Conservation (phyloP, 2,888 invertebrate genomes). For the Drosophila quasianomalipes region DNA sequence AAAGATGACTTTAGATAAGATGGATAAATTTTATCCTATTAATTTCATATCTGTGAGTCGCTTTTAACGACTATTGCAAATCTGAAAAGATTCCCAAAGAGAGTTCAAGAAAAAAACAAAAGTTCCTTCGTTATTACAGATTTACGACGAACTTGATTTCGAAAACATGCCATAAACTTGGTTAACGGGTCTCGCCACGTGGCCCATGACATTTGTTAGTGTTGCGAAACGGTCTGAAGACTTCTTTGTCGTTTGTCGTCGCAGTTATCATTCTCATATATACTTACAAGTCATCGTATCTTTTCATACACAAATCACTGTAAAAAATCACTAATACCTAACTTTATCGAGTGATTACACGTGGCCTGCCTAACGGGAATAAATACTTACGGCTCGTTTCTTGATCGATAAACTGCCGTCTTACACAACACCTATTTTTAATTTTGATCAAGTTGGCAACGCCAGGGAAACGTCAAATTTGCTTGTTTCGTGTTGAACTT, state of each 20-base stretch:
- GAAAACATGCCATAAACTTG: neutral
- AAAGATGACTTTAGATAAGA: neutral
- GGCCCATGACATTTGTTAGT: neutral
- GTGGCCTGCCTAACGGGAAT: neutral
- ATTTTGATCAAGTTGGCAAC: constrained; percentile 47
- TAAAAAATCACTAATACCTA: neutral
- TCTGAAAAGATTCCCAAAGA: neutral
- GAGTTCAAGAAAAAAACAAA: neutral
- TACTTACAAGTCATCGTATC: no score
- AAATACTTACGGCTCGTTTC: neutral
- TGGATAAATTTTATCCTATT: neutral
- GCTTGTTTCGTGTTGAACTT: neutral
- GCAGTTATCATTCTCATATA: neutral
- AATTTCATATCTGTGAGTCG: neutral
- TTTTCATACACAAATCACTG: neutral
- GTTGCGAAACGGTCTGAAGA: neutral
- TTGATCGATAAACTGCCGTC: neutral
- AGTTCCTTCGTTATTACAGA: neutral
- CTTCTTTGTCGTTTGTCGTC: neutral
- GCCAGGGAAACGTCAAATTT: neutral
- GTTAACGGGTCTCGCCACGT: neutral
- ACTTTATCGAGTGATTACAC: neutral
- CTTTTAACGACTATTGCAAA: neutral
- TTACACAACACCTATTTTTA: neutral
- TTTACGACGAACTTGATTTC: neutral